These are phyloP conservation scores for Nothobranchius furzeri DNA, from an alignment of 2,113 vertebrate genomes.

Conservation along the genomic window DNA sequence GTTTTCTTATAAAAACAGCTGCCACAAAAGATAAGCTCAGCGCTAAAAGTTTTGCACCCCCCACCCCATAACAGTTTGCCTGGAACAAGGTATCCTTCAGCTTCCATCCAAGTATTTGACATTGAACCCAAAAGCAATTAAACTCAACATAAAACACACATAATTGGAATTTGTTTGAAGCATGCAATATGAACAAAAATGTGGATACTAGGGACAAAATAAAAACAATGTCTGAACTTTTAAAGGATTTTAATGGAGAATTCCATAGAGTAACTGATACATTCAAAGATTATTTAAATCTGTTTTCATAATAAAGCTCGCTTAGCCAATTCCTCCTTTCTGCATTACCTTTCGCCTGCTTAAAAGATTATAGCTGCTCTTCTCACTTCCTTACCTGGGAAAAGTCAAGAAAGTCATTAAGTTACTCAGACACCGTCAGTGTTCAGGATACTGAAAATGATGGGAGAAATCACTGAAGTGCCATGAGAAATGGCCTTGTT, in stretches of 20 bases:
- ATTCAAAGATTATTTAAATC: conserved; percentile 61
- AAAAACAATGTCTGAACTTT: conserved; percentile 2
- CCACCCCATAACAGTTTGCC: conserved; percentile 6
- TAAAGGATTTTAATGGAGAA: conserved; percentile 27
- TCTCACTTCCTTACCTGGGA: conserved; percentile 65
- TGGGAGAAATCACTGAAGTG: conserved; percentile 54
- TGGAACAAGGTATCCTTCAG: neutral
- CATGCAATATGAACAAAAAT: neutral
- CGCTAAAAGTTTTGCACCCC: neutral
- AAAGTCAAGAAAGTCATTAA: conserved; percentile 66
- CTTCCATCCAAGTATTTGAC: neutral
- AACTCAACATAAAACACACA: neutral
- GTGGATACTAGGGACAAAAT: neutral
- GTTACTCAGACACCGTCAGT: conserved; percentile 58
- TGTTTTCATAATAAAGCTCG: conserved; percentile 54
- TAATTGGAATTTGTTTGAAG: neutral
- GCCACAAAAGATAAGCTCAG: conserved; percentile 31
- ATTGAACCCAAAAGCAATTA: neutral
- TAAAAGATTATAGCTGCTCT: conserved; percentile 49
- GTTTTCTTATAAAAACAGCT: conserved; percentile 37
- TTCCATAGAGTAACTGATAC: conserved; percentile 48
- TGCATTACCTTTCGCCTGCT: conserved; percentile 59
- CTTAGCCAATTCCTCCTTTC: conserved; percentile 28
- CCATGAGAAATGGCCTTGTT: conserved; percentile 65
- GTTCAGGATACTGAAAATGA: conserved; percentile 31